Conservation (phyloP, 2,888 invertebrate genomes). For the Scaptomyza flava region DNA sequence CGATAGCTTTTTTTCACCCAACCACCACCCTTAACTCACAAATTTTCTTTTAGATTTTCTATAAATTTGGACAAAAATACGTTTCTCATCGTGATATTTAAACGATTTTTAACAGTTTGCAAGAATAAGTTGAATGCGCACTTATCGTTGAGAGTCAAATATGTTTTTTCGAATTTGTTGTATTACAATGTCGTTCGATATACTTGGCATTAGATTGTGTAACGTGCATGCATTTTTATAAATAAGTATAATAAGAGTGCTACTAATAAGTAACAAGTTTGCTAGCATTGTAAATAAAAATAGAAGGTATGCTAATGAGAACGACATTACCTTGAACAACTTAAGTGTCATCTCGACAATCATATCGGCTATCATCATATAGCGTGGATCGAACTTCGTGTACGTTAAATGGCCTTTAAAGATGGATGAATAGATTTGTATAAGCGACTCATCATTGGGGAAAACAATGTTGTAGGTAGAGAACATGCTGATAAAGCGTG, state of each 20-base stretch:
- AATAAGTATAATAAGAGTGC: neutral
- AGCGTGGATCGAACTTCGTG: conserved; percentile 87
- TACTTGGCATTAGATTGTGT: neutral
- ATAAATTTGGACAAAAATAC: conserved; percentile 14
- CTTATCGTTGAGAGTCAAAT: neutral
- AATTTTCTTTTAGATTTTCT: conserved; percentile 14
- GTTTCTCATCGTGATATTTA: conserved; percentile 13
- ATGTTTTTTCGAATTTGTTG: neutral
- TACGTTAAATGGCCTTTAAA: conserved; percentile 89
- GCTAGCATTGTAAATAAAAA: conserved; percentile 80
- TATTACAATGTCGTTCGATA: neutral
- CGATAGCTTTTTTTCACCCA: conserved; percentile 49
- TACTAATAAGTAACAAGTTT: neutral
- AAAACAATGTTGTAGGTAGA: conserved; percentile 94
- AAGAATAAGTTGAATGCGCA: neutral
- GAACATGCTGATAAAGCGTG: conserved; percentile 96
- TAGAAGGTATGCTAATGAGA: conserved; percentile 62
- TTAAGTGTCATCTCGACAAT: conserved; percentile 92
- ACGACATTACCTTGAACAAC: conserved; percentile 88
- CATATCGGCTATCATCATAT: conserved; percentile 87
- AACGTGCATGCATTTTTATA: neutral
- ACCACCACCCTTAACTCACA: conserved; percentile 2
- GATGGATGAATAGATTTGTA: conserved; percentile 93
- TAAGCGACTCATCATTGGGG: conserved; percentile 91
- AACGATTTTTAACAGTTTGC: conserved; percentile 21